Percentiles rank a stretch among this genome's conserved stretches.
Evolutionary conservation across 2,113 vertebrate genomes (phyloP).

Genomic region (Collichthys lucidus): DNA sequence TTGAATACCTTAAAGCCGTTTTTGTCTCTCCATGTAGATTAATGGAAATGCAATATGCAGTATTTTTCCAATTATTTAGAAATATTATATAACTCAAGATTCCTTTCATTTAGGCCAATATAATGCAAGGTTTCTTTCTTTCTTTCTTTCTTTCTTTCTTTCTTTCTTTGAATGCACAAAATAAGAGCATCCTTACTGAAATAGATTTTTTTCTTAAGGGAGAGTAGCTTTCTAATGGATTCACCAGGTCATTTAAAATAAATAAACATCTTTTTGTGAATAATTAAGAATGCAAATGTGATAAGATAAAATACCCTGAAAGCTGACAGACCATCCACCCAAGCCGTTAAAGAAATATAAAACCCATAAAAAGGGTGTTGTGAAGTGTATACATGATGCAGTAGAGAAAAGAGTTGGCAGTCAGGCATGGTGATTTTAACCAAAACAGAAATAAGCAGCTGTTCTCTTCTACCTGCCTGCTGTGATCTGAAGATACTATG

Average conservation of each 20-base stretch:
- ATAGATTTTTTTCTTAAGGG: not conserved
- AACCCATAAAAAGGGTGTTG: not conserved
- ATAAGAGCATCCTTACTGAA: not conserved
- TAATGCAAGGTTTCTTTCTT: not conserved
- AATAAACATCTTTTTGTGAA: slow-evolving; percentile 4
- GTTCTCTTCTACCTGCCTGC: slow-evolving; percentile 23
- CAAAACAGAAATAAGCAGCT: slow-evolving; percentile 5
- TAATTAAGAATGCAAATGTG: slow-evolving; percentile 10
- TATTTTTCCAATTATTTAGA: not conserved
- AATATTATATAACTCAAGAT: not conserved
- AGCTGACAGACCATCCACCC: not conserved
- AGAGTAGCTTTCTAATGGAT: slow-evolving; percentile 29
- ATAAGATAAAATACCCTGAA: slow-evolving; percentile 18
- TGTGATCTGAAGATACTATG: slow-evolving; percentile 38
- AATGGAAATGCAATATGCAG: not conserved
- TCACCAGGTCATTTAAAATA: slow-evolving; percentile 13
- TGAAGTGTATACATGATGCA: not conserved
- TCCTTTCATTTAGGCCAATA: not conserved
- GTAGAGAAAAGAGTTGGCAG: not conserved
- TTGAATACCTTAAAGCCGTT: not conserved
- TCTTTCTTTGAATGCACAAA: not conserved
- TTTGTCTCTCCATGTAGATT: not conserved
- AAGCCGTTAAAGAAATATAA: slow-evolving; percentile 31
- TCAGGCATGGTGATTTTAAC: not conserved
- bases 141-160: not conserved